These are phyloP conservation scores for Gymnoscelis rufifasciata DNA, from an alignment of 2,888 invertebrate genomes.

Conservation along the genomic window DNA sequence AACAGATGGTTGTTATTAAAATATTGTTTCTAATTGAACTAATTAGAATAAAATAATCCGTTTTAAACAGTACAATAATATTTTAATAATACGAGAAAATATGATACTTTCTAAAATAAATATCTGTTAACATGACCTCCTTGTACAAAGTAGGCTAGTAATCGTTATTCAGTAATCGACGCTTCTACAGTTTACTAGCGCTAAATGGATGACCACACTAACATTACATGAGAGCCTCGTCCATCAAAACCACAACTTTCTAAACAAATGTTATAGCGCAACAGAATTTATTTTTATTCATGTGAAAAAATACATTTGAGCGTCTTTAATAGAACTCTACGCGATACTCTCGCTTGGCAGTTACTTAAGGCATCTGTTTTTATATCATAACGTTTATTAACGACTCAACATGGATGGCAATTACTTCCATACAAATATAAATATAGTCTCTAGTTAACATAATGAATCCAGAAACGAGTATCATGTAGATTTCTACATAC, in stretches of 20 bases:
- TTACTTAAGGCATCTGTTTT: constrained; percentile 12
- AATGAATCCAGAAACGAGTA: constrained; percentile 32
- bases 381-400: constrained; percentile 19
- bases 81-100: constrained; percentile 49
- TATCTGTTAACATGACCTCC: constrained; percentile 48
- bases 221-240: constrained; percentile 57
- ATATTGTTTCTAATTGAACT: constrained; percentile 46
- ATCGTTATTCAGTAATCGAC: constrained; percentile 14
- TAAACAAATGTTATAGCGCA: constrained; percentile 29
- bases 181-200: constrained; percentile 31
- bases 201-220: constrained; percentile 50
- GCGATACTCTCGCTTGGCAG: constrained; percentile 33
- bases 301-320: constrained; percentile 34
- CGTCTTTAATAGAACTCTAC: constrained; percentile 39
- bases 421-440: constrained; percentile 27
- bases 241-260: constrained; percentile 40
- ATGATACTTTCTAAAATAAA: constrained; percentile 46
- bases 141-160: constrained; percentile 15
- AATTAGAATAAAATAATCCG: constrained; percentile 51
- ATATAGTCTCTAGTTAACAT: constrained; percentile 26
- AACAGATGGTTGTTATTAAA: constrained; percentile 37
- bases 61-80: constrained; percentile 50
- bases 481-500: constrained; percentile 40
- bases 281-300: constrained; percentile 29
- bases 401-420: constrained; percentile 26